These are phyloP conservation scores for Lithobates sylvaticus DNA, from an alignment of 2,797 vertebrate species.

Conservation along the genomic window DNA sequence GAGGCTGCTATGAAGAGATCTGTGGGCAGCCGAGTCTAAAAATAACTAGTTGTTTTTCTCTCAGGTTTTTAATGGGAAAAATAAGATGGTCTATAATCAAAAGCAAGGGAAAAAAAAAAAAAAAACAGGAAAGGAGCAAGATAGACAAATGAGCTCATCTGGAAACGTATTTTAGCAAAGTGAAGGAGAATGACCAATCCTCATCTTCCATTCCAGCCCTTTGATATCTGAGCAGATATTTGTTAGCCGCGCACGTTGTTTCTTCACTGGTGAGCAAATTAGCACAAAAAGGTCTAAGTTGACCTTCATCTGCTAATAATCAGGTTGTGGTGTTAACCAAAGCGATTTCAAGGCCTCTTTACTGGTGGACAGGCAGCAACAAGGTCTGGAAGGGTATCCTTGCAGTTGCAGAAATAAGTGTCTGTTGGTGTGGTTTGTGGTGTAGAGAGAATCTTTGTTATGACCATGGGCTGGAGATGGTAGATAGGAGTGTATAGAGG, in stretches of 20 bases:
- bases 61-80: not conserved
- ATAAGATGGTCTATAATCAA: not conserved
- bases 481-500: too few species aligned
- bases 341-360: too few species aligned
- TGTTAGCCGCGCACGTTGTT: not conserved
- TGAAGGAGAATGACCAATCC: not conserved
- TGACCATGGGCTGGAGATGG: too few species aligned
- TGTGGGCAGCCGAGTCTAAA: constrained; percentile 1
- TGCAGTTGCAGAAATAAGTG: too few species aligned
- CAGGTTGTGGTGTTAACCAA: too few species aligned
- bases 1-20: not conserved
- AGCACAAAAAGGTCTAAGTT: not conserved
- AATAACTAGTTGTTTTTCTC: constrained; percentile 4
- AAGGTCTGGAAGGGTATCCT: too few species aligned
- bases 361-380: too few species aligned
- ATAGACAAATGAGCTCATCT: not conserved
- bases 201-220: not conserved
- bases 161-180: not conserved
- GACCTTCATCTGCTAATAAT: too few species aligned
- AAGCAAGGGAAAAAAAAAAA: not conserved
- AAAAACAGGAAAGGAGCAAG: not conserved
- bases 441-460: too few species aligned
- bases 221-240: not conserved
- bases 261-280: not conserved
- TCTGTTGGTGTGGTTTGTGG: too few species aligned